Base-by-base conservation (phyloP, 1,140 invertebrate genomes). In the Rhyacophila brunnea region DNA sequence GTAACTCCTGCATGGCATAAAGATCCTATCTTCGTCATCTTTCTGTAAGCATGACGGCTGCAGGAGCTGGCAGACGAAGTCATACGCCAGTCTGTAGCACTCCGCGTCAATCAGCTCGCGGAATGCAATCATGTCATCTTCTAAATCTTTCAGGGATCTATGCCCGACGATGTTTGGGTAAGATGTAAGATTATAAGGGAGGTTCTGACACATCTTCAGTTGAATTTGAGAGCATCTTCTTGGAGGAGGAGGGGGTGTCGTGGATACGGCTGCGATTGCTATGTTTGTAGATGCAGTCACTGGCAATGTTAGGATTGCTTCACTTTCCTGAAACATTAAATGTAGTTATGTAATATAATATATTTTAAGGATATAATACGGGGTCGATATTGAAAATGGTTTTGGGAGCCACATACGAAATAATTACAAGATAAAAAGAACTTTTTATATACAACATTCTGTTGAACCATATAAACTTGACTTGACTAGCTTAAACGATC, bases 61-160 rank as follows among this genome's bases (percentile, higher is more conserved):
- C 1, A 94, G 73, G 15, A 92, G 76, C 66, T 90, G 87, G 67
- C 92, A 95, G 6, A 95, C 83, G 68, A 94, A 93, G 61, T 94
- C 90, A 72, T 90, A 87, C 1, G 92, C 89, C 61, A 90, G 79
- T 57, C 88, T 80, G 63, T 90, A 93, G 68, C 92, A 95, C 74
- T 94, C 91, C 1, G 89, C 89, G 69, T 95, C 92, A 1, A 93
- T 85, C 1, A 94, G 75, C 72, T 93, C 90, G 54, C 92, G 86
- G 71, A 91, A 93, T 1, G 88, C 80, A 42, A 93, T 92, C 1
- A 93, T 81, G 72, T 94, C 87, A 14, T 86, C 82, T 60, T 87
- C 74, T 6, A 93, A 82, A 34, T 89, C 85, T 6, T 83, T 79
- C 13, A 87, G 71, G 11, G 82, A 86, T 17, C 74, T 75, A 62